Conservation (phyloP, 2,888 invertebrate species). For the Silvanus unidentatus region DNA sequence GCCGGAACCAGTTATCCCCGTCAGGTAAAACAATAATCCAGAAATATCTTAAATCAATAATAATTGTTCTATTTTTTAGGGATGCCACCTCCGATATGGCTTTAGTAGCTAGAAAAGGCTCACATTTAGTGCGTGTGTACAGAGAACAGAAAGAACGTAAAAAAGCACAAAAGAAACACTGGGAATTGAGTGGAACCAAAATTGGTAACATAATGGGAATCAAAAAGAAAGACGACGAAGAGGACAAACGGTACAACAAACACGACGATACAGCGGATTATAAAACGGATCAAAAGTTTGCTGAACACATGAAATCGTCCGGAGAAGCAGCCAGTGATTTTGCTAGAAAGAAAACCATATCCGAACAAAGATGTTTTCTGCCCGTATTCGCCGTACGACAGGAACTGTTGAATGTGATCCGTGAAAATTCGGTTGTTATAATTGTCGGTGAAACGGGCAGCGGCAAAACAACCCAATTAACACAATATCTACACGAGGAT, state of each 20-base stretch:
- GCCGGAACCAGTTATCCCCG: slow-evolving; percentile 97
- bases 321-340: slow-evolving; percentile 71
- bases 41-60: neutral
- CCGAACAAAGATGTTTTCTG: slow-evolving; percentile 83
- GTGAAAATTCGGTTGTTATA: slow-evolving; percentile 90
- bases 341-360: slow-evolving; percentile 75
- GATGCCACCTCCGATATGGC: slow-evolving; percentile 99
- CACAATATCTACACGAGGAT: slow-evolving; percentile 96
- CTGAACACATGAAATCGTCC: slow-evolving; percentile 82
- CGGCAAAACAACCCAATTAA: slow-evolving; percentile 96
- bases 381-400: slow-evolving; percentile 95
- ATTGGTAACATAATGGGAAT: slow-evolving; percentile 97
- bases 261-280: slow-evolving; percentile 75
- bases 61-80: slow-evolving; percentile 41
- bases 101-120: slow-evolving; percentile 88
- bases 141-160: slow-evolving; percentile 95
- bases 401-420: slow-evolving; percentile 82
- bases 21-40: slow-evolving; percentile 49
- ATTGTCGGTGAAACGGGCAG: slow-evolving; percentile 95
- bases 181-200: slow-evolving; percentile 96
- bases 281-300: slow-evolving; percentile 92
- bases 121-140: slow-evolving; percentile 79
- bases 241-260: slow-evolving; percentile 58
- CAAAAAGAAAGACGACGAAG: slow-evolving; percentile 71
- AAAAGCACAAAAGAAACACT: slow-evolving; percentile 97